phyloP scores from a whole-genome alignment of 2,888 invertebrate genomes.

The Caenorhabditis sp. region DNA sequence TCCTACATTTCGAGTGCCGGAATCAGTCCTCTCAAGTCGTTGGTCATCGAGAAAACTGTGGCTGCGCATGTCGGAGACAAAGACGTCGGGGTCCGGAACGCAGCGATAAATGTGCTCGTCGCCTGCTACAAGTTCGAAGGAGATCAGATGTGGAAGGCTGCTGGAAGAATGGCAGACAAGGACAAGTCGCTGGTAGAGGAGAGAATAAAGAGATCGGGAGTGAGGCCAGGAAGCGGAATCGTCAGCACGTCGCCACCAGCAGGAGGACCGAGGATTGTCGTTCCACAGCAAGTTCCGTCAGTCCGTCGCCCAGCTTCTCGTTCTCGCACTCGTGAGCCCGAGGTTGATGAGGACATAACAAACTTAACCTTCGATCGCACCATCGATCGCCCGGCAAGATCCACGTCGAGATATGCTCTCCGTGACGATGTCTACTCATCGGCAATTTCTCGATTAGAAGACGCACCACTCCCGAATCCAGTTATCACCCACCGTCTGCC shows the following conservation, averaged over 20 bases:
- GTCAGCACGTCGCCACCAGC: constrained; percentile 18
- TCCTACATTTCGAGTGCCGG: constrained; percentile 85
- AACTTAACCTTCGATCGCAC: background rate
- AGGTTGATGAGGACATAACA: constrained; percentile 1
- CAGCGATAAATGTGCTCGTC: constrained; percentile 93
- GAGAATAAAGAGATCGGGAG: constrained; percentile 89
- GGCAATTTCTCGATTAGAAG: background rate
- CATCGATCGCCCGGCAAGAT: background rate
- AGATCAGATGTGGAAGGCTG: constrained; percentile 82
- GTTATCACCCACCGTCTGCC: constrained; percentile 19
- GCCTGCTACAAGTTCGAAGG: constrained; percentile 92
- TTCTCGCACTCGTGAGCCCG: constrained; percentile 44
- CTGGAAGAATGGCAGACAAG: constrained; percentile 82
- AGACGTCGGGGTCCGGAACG: constrained; percentile 94
- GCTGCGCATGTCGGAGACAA: constrained; percentile 95
- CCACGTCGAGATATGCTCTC: constrained; percentile 40
- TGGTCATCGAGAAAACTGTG: constrained; percentile 89
- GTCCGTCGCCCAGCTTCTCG: constrained; percentile 42
- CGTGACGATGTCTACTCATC: constrained; percentile 27
- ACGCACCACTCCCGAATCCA: background rate
- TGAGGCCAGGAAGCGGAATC: constrained; percentile 55
- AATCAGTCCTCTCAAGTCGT: constrained; percentile 83
- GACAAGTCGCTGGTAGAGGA: constrained; percentile 94
- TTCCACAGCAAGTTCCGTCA: constrained; percentile 48
- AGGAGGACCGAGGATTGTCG: constrained; percentile 63